Base-by-base conservation (phyloP, 2,888 invertebrate species). In the Sympetrum striolatum region DNA sequence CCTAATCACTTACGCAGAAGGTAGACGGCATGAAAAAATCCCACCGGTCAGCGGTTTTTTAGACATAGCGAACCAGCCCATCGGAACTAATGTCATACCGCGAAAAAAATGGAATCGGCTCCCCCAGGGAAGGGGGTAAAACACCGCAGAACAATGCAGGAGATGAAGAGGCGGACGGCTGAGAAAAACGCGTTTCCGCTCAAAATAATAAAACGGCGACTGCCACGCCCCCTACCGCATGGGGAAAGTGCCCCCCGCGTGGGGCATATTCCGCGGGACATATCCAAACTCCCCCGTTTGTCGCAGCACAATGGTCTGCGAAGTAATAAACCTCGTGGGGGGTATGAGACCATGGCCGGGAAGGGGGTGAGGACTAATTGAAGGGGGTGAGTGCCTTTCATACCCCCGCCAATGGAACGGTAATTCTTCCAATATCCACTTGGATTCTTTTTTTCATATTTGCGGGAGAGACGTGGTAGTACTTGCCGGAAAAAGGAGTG, bases 1-100 rank as follows among this genome's bases (percentile, higher is more conserved):
- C 44, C 44, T 3, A 44, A 44, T 44, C 44, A 44, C 44, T 44
- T 44, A 44, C 6, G 44, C 44, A 10, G 4, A 44, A 8, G 44
- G 44, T 8, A 44, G 0, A 44, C 10, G 44, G 44, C 44, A 44
- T n/a, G 10, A 44, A 39, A 44, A 53, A 15, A 15, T 53, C 53
- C 18, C 53, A 18, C 53, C 53, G 53, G 18, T 53, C 53, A 53
- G 18, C 53, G 53, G 53, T 8, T 53, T 15, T 48, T 80, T 44
- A 35, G 14, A 25, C 48, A 53, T 58, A 12, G 25, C 22, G 37
- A 64, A 60, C 60, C 86, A 86, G 64, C 86, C n/a, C 58, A n/a
- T 86, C 86, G 86, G 86, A 86, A 86, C 60, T 86, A 86, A 86
- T 60, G 37, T 60, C 35, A 64, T 10, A n/a, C 73, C 73, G 22